phyloP scores from a whole-genome alignment of 2,888 invertebrate species.

The Euproctis similis region DNA sequence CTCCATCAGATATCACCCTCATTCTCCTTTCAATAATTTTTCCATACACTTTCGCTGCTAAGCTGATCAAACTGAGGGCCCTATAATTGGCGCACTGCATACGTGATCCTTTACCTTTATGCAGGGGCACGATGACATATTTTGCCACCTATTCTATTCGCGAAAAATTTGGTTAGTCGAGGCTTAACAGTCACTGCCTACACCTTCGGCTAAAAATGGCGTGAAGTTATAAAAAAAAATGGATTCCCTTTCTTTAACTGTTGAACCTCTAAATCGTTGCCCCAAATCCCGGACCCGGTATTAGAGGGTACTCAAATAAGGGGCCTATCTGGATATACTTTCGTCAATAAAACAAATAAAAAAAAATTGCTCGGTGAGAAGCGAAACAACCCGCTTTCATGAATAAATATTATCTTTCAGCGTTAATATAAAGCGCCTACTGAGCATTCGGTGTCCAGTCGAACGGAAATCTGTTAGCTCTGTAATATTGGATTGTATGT shows the following conservation, averaged over 20 bases:
- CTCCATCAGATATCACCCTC: no score
- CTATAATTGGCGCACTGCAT: no score
- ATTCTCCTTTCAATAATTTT: no score
- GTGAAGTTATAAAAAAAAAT: no score
- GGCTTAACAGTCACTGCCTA: no score
- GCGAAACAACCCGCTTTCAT: conserved; percentile 13
- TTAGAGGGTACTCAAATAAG: conserved; percentile 17
- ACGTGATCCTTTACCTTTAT: no score
- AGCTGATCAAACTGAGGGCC: no score
- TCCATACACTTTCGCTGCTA: no score
- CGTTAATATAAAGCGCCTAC: conserved; percentile 13
- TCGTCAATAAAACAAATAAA: conserved; percentile 24
- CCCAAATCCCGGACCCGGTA: conserved; percentile 7
- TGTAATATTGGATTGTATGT: background rate
- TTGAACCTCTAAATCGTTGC: conserved; percentile 12
- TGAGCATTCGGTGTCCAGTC: conserved; percentile 1
- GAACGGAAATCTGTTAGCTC: conserved; percentile 1
- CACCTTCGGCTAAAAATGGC: no score
- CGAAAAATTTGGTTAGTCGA: no score
- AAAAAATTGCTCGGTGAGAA: conserved; percentile 17
- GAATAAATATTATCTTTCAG: conserved; percentile 16
- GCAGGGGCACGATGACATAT: no score
- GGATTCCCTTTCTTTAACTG: background rate
- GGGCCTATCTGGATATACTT: conserved; percentile 19
- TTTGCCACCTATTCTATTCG: no score